Evolutionary conservation across 37 sponge, comb jelly and placozoan genomes (phyloP).

Genomic region (Beroe forskalii): DNA sequence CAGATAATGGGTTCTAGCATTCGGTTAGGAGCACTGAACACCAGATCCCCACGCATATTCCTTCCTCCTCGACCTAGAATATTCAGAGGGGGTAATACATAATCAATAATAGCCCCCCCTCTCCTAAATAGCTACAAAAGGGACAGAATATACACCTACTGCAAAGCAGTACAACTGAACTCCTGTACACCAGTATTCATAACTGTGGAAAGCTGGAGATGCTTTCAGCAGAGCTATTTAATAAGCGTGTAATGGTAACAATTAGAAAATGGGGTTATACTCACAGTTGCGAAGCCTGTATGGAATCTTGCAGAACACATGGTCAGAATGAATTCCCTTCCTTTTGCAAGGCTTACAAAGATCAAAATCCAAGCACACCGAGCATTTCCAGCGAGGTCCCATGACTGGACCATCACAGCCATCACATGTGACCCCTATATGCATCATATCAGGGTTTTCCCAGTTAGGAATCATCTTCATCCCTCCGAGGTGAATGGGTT

Average conservation of each 20-base stretch:
- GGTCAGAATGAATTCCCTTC: constrained; percentile 38
- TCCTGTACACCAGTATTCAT: no score
- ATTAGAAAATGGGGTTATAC: no score
- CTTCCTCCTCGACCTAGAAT: not conserved
- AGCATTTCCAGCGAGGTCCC: constrained; percentile 50
- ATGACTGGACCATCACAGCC: constrained; percentile 53
- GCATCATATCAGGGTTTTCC: constrained; percentile 2
- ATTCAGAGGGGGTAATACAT: no score
- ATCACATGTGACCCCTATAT: constrained; percentile 55
- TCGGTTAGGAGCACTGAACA: not conserved
- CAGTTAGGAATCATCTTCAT: constrained; percentile 28
- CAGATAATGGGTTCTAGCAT: not conserved
- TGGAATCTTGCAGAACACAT: constrained; percentile 33
- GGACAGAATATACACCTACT: no score
- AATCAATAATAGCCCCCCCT: no score
- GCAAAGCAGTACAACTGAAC: no score
- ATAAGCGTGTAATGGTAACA: no score
- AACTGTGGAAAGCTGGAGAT: no score
- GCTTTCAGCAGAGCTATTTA: no score
- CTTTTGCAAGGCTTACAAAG: constrained; percentile 52
- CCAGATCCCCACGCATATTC: not conserved
- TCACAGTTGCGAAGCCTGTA: constrained; percentile 15
- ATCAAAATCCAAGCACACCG: constrained; percentile 22
- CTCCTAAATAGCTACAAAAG: no score
- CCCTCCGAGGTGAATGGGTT: not conserved